Percentiles rank a stretch among this genome's conserved stretches.
phyloP scores from a whole-genome alignment of 2,797 vertebrate species.

The Chelidonichthys spinosus region DNA sequence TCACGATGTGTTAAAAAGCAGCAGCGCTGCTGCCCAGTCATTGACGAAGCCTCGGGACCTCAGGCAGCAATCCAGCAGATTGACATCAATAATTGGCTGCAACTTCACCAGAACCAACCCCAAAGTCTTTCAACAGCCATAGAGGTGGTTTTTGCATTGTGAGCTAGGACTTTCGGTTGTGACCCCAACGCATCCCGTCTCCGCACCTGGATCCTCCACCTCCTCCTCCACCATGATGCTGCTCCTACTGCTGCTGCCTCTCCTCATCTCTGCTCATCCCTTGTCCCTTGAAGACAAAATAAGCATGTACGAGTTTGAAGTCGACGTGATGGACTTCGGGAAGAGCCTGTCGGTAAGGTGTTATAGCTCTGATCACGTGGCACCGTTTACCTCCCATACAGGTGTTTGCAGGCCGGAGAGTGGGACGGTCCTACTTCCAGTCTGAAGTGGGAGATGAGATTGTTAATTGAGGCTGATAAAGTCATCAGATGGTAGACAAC shows the following conservation, averaged over 20 bases:
- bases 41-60: slow-evolving; percentile 22
- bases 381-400: background rate
- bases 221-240: slow-evolving; percentile 27
- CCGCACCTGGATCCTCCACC: slow-evolving; percentile 26
- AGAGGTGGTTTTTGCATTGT: background rate
- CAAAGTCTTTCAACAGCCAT: too few species aligned
- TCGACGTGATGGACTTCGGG: rapidly evolving
- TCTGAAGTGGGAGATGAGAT: too few species aligned
- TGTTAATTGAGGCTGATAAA: background rate
- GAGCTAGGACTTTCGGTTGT: background rate
- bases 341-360: background rate
- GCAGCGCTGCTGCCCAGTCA: slow-evolving; percentile 11
- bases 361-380: background rate
- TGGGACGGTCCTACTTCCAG: too few species aligned
- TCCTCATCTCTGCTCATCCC: background rate
- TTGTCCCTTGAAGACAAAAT: rapidly evolving
- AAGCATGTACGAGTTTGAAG: rapidly evolving
- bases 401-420: too few species aligned
- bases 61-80: too few species aligned
- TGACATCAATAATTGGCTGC: background rate
- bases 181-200: background rate
- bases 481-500: background rate
- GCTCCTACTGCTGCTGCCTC: slow-evolving; percentile 40
- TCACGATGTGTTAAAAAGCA: slow-evolving; percentile 51
- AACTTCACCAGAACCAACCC: background rate